A percentile compares a stretch with the other conserved stretches of the same genome.
These are phyloP conservation scores for Cydia pomonella DNA, from an alignment of 1,140 invertebrate species.

Conservation along the genomic window DNA sequence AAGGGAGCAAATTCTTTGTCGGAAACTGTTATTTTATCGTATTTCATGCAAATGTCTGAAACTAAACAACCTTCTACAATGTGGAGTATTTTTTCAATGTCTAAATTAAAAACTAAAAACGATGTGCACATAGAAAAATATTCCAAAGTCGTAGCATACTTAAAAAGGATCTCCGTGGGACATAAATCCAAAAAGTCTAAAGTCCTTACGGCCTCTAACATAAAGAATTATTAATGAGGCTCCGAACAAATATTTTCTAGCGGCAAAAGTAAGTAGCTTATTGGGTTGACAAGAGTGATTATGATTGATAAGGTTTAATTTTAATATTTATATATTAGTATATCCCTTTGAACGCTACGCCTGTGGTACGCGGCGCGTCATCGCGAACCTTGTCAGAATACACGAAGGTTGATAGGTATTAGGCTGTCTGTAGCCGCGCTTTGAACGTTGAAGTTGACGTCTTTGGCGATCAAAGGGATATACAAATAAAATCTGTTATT, in stretches of 20 bases:
- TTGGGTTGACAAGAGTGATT: not conserved
- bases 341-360: no score
- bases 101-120: not conserved
- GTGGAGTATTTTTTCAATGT: conserved; percentile 1
- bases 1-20: not conserved
- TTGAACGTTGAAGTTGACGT: no score
- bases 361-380: no score
- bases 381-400: no score
- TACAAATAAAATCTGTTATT: no score
- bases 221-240: not conserved
- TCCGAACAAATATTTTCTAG: not conserved
- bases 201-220: conserved; percentile 9
- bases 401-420: no score
- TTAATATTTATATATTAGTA: not conserved
- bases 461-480: no score
- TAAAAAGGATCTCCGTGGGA: not conserved
- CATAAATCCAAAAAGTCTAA: not conserved
- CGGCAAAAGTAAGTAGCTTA: not conserved
- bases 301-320: not conserved
- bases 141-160: not conserved
- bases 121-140: not conserved
- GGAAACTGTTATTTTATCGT: not conserved
- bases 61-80: not conserved
- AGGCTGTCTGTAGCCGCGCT: no score
- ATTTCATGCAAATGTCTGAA: not conserved